Base-by-base conservation (phyloP, 1,140 invertebrate genomes). In the Pogonomyrmex californicus region DNA sequence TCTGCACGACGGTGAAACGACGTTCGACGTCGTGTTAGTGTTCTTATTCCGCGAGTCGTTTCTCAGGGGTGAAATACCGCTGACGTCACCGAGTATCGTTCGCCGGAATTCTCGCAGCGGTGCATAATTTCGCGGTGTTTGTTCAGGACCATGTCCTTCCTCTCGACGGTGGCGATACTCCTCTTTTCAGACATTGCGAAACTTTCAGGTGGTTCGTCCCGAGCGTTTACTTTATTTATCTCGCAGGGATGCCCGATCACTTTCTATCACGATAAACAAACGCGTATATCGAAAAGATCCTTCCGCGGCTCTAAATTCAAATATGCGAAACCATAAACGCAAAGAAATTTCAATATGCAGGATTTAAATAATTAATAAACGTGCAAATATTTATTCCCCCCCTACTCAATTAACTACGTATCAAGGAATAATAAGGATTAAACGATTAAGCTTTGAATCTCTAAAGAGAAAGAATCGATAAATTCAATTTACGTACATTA, bases 81-180 rank as follows among this genome's bases (percentile, higher is more conserved):
- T 90, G 78, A 89, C 78, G 88, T 89, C 88, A 85, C 77, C 56
- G 60, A 60, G 65, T 79, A 90, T 90, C 89, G 88, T 90, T 89
- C 78, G 12, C 78, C 23, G 85, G 85, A 89, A 89, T 90, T 89
- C 88, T 89, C 77, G 88, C 30, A 58, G 17, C 58, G 73, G 60
- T 73, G 87, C 85, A 89, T 90, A 90, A 90, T 90, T 90, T 78
- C 78, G 71, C 78, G 49, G 65, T 87, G 85, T 90, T 89, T 87
- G 77, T 79, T 63, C 51, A 41, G 76, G 60, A 71, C 30, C 73
- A 68, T 56, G 62, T 86, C 87, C 85, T 58, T 60, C 51, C 63
- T 47, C 73, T 49, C 38, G 17, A 33, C 68, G 56, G 44, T 33
- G n/a, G 71, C 58, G 71, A 63, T 65, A 49, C 30, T n/a, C 36